phyloP scores from a whole-genome alignment of 2,888 invertebrate genomes.

The Liopterus haemorrhoidalis region DNA sequence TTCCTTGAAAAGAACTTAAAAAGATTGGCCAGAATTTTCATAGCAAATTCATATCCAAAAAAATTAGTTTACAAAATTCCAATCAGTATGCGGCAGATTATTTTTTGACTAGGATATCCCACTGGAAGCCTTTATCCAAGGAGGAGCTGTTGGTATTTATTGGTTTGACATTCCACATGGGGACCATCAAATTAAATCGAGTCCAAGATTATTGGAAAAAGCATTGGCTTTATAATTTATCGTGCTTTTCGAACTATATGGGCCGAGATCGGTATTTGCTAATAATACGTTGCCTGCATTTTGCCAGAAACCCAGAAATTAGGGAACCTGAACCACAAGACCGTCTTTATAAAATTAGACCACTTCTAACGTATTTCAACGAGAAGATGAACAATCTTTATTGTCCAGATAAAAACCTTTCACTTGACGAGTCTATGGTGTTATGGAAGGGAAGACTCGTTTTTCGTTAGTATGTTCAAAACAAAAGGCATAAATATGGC shows the following conservation, averaged over 20 bases:
- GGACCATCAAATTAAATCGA: conserved; percentile 37
- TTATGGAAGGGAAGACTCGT: conserved; percentile 32
- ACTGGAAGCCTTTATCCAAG: too few species aligned
- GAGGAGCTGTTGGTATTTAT: conserved; percentile 11
- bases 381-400: conserved; percentile 22
- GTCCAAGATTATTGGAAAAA: conserved; percentile 40
- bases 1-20: too few species aligned
- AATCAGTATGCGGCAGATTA: too few species aligned
- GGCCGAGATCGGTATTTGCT: conserved; percentile 37
- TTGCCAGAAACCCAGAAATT: conserved; percentile 31
- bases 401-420: conserved; percentile 27
- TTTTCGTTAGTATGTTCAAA: conserved; percentile 33
- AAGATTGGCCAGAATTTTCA: too few species aligned
- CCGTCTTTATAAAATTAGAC: conserved; percentile 36
- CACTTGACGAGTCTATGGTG: conserved; percentile 28
- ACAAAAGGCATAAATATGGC: conserved; percentile 34
- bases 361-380: conserved; percentile 38
- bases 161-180: conserved; percentile 29
- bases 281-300: conserved; percentile 39
- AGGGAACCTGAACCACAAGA: conserved; percentile 30
- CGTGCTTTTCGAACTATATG: conserved; percentile 38
- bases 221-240: conserved; percentile 37
- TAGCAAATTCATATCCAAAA: too few species aligned
- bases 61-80: too few species aligned
- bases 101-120: too few species aligned